phyloP scores from a whole-genome alignment of 2,113 vertebrate species.

The Guaruba guarouba region DNA sequence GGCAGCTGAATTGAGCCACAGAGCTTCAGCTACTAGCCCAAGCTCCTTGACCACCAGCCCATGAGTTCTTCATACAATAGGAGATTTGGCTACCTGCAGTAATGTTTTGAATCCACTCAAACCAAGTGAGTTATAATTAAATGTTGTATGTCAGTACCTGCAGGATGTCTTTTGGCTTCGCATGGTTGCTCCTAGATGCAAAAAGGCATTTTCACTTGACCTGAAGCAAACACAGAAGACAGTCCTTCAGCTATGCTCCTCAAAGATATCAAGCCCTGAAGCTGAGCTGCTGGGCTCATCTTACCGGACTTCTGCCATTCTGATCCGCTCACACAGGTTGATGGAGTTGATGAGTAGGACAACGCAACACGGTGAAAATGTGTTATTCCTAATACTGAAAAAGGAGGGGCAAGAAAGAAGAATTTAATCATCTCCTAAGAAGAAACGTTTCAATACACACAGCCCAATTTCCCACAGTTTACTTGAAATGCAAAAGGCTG shows the following conservation, averaged over 20 bases:
- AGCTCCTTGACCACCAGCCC: neutral
- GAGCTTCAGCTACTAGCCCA: neutral
- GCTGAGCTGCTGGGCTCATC: neutral
- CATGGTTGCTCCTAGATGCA: conserved; percentile 31
- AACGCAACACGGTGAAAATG: conserved; percentile 63
- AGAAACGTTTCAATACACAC: neutral
- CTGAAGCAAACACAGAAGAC: conserved; percentile 37
- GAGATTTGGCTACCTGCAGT: neutral
- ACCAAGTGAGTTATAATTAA: neutral
- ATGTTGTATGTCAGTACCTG: conserved; percentile 42
- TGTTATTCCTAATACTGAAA: conserved; percentile 78
- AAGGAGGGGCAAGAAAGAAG: neutral
- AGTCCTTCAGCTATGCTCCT: neutral
- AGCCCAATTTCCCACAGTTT: neutral
- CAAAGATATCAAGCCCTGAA: neutral
- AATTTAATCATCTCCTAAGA: neutral
- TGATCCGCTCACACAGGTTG: conserved; percentile 63
- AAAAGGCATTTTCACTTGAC: conserved; percentile 20
- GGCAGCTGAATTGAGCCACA: neutral
- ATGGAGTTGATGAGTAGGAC: conserved; percentile 71
- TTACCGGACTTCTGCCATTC: conserved; percentile 69
- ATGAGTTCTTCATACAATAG: neutral
- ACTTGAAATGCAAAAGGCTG: neutral
- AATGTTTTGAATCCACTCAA: neutral
- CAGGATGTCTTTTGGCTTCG: neutral